Base-by-base conservation (phyloP, 2,113 vertebrate species). In the Pholis gunnellus region DNA sequence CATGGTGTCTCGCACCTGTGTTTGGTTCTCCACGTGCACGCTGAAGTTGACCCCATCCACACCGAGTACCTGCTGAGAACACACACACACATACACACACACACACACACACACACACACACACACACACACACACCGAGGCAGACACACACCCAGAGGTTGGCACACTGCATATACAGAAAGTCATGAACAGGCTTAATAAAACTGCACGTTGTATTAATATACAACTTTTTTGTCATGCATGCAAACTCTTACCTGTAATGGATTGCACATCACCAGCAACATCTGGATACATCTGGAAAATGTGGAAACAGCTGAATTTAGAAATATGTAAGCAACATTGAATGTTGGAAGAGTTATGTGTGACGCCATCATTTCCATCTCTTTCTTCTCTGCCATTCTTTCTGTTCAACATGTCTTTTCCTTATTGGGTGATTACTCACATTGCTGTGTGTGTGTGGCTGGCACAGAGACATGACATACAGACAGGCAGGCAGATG, bases 21-120 rank as follows among this genome's bases (percentile, higher is more conserved):
- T 96, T 93, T 95, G 95, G 88, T 96, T 96, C 84, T 96, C 95
- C 89, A 96, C 95, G n/a, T 96, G 95, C 87, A 96, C 94, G 61
- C 95, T 95, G 92, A 96, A 96, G 92, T 96, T 95, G 75, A 95
- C 95, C 84, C 95, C 94, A 85, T 95, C 95, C 84, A 95, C 94
- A 76, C 94, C 95, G 42, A 95, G 93, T 81, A 95, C 94, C 94
- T 95, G 94, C 92, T 94, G 88, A 42, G 61, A 74, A 60, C 2
- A 85, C 60, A 75, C 52, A 72, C 46, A 44, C 81, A 78, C 57
- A 72, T 14, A 29, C 42, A 68, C 67, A 70, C 48, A 27, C 57
- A 66, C 64, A 65, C 22, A 80, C n/a, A 77, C 64, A 74, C 50
- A 68, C 44, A 36, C 36, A 59, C 1, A 85, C 59, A 78, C 79